A percentile compares a stretch with the other conserved stretches of the same genome.
Conservation (phyloP, 2,113 vertebrate species). For the Corythoichthys intestinalis region DNA sequence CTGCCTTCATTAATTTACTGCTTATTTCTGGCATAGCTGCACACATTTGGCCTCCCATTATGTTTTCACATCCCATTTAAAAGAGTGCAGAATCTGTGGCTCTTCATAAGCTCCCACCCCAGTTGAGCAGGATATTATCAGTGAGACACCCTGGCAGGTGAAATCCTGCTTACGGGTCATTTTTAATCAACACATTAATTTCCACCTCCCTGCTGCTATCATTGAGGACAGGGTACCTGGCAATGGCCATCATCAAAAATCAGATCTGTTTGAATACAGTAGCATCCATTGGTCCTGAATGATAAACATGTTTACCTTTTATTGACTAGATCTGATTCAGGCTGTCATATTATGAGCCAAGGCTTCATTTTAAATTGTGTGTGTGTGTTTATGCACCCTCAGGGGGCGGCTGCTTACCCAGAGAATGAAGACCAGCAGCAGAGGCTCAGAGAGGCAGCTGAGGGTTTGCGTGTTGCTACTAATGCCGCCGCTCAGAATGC, state of each 20-base stretch:
- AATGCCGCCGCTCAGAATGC: slow-evolving; percentile 97
- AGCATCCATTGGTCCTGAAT: slow-evolving; percentile 37
- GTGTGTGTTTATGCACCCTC: slow-evolving; percentile 16
- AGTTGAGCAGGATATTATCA: slow-evolving; percentile 45
- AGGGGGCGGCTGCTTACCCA: slow-evolving; percentile 96
- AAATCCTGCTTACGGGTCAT: slow-evolving; percentile 44
- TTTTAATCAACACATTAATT: slow-evolving; percentile 66
- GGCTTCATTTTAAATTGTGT: slow-evolving; percentile 5
- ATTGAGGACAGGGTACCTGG: slow-evolving; percentile 50
- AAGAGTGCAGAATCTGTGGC: slow-evolving; percentile 31
- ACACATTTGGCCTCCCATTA: slow-evolving; percentile 19
- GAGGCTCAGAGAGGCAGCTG: slow-evolving; percentile 89
- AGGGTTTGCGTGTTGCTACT: slow-evolving; percentile 92
- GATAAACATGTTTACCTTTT: slow-evolving; percentile 12
- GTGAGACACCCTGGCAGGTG: slow-evolving; percentile 44
- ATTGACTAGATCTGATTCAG: slow-evolving; percentile 12
- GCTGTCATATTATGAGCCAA: slow-evolving; percentile 9
- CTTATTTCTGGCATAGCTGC: slow-evolving; percentile 21
- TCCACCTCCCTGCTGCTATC: slow-evolving; percentile 54
- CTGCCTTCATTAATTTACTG: slow-evolving; percentile 25
- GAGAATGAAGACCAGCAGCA: slow-evolving; percentile 98
- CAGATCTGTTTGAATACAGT: slow-evolving; percentile 25
- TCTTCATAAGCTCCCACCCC: slow-evolving; percentile 49
- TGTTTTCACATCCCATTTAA: slow-evolving; percentile 37
- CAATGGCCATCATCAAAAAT: slow-evolving; percentile 47